Conservation (phyloP, 1,140 invertebrate genomes). For the Carcinoscorpius rotundicauda region DNA sequence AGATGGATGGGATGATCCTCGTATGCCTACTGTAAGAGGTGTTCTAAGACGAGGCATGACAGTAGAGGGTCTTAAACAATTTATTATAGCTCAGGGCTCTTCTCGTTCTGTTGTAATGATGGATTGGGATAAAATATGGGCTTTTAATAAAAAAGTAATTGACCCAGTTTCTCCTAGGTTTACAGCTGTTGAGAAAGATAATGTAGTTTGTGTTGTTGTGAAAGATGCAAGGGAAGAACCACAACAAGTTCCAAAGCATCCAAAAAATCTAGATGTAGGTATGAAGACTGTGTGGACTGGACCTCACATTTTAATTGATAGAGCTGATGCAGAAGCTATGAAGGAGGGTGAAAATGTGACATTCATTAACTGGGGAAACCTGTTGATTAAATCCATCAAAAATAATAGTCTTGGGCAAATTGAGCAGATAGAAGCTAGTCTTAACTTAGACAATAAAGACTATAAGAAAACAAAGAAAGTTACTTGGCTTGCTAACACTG, state of each 20-base stretch:
- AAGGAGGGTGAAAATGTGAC: conserved; percentile 87
- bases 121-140: conserved; percentile 99
- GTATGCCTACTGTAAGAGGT: conserved; percentile 96
- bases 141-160: conserved; percentile 97
- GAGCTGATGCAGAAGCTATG: conserved; percentile 69
- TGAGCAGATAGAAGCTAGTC: conserved; percentile 55
- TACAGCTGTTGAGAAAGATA: conserved; percentile 61
- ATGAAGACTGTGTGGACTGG: conserved; percentile 67
- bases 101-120: conserved; percentile 95
- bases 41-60: conserved; percentile 92
- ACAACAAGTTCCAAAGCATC: conserved; percentile 67
- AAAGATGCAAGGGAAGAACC: conserved; percentile 47
- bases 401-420: conserved; percentile 49
- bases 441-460: conserved; percentile 82
- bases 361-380: conserved; percentile 98
- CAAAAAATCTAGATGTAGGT: conserved; percentile 80
- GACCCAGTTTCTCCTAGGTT: conserved; percentile 84
- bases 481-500: conserved; percentile 72
- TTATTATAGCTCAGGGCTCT: conserved; percentile 96
- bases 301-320: conserved; percentile 70
- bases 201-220: conserved; percentile 56
- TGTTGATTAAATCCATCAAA: conserved; percentile 72
- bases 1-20: conserved; percentile 98
- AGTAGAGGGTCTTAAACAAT: conserved; percentile 91
- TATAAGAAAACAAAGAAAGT: conserved; percentile 92